phyloP scores from a whole-genome alignment of 2,113 vertebrate species.

The Aspiorhynchus laticeps region DNA sequence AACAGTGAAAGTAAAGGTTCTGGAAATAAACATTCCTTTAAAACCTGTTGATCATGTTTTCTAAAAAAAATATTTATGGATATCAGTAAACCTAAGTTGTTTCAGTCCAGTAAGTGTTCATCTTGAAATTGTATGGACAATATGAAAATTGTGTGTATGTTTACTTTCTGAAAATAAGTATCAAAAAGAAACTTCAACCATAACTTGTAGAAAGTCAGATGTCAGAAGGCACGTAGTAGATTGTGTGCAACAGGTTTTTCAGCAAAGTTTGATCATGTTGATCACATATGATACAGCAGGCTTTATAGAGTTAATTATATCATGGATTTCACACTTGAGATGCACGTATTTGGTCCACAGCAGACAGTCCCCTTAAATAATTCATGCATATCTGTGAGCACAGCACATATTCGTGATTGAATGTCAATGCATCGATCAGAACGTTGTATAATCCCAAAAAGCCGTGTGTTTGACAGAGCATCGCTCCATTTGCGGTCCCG shows the following conservation, averaged over 20 bases:
- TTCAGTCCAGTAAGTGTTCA: too few species aligned
- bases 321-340: neutral
- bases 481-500: neutral
- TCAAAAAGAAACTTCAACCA: too few species aligned
- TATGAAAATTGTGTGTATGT: too few species aligned
- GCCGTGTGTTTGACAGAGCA: neutral
- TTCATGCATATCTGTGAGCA: neutral
- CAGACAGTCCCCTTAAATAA: neutral
- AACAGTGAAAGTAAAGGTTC: too few species aligned
- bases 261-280: neutral
- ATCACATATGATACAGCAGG: neutral
- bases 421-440: slow-evolving; percentile 36
- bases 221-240: too few species aligned
- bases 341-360: neutral
- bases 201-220: too few species aligned
- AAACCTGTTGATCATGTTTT: too few species aligned
- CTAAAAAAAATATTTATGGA: too few species aligned
- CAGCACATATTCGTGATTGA: slow-evolving; percentile 20
- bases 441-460: neutral
- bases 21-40: too few species aligned
- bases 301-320: neutral
- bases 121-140: too few species aligned
- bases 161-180: too few species aligned
- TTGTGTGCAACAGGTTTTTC: neutral
- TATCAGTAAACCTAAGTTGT: too few species aligned